Percentiles rank a stretch among this genome's conserved stretches.
Evolutionary conservation across 2,888 invertebrate species (phyloP).

Genomic region (Platypus cylindrus): DNA sequence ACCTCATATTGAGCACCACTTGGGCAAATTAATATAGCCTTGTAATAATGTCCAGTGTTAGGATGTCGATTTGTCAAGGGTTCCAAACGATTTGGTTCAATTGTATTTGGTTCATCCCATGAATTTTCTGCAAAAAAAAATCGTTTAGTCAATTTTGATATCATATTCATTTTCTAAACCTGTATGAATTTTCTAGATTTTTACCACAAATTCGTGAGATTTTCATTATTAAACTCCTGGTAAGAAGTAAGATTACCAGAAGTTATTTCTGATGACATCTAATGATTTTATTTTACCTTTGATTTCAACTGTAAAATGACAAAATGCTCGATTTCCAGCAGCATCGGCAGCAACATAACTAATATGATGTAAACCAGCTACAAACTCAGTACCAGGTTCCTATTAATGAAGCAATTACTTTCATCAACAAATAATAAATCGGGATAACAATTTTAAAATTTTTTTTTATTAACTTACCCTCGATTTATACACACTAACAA

Average conservation of each 20-base stretch:
- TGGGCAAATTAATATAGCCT: constrained; percentile 30
- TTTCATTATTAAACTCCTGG: too few relatives aligned
- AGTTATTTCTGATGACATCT: too few relatives aligned
- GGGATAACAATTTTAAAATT: not conserved
- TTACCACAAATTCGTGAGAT: too few relatives aligned
- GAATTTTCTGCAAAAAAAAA: constrained; percentile 2
- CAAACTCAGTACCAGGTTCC: constrained; percentile 49
- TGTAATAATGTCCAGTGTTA: constrained; percentile 17
- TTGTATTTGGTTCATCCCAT: constrained; percentile 6
- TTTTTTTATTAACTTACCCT: too few relatives aligned
- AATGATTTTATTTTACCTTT: too few relatives aligned
- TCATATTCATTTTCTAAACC: not conserved
- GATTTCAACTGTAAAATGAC: constrained; percentile 49
- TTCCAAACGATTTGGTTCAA: constrained; percentile 8
- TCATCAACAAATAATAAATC: not conserved
- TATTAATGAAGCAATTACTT: constrained; percentile 29
- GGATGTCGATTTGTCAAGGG: constrained; percentile 3
- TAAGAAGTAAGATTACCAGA: too few relatives aligned
- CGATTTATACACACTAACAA: constrained; percentile 46
- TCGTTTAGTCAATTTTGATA: not conserved
- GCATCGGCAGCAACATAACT: constrained; percentile 52
- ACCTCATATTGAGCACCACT: constrained; percentile 29
- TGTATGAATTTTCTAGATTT: too few relatives aligned
- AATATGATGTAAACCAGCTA: constrained; percentile 46
- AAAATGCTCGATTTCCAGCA: constrained; percentile 48